Evolutionary conservation across 2,113 vertebrate species (phyloP).

Genomic region (Anser brachyrhynchus): DNA sequence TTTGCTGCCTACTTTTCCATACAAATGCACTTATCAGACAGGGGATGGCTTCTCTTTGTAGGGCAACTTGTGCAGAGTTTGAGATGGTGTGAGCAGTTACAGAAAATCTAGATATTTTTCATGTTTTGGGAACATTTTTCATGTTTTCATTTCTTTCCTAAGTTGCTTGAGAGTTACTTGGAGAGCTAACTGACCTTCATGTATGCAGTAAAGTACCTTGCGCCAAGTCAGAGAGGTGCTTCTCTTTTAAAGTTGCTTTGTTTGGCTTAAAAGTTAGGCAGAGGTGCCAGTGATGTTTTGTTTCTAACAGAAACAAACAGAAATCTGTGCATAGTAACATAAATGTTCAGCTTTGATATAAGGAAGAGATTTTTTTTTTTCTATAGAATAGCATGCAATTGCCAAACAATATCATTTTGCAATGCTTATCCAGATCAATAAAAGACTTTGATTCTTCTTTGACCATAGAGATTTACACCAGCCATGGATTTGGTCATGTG

Average conservation of each 20-base stretch:
- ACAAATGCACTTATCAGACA: neutral
- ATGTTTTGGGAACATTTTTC: neutral
- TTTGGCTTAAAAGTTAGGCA: neutral
- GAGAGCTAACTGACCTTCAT: neutral
- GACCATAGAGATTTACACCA: neutral
- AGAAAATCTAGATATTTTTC: neutral
- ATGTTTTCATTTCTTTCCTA: neutral
- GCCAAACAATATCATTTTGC: fast-evolving
- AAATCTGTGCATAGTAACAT: neutral
- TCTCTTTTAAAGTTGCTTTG: neutral
- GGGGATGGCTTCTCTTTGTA: neutral
- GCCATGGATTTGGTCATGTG: neutral
- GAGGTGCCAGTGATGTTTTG: neutral
- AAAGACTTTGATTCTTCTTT: neutral
- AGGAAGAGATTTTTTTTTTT: neutral
- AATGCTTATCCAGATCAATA: neutral
- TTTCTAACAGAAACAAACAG: neutral
- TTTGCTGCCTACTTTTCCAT: neutral
- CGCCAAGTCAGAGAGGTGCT: neutral
- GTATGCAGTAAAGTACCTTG: neutral
- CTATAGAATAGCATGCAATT: neutral
- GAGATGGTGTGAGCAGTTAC: neutral
- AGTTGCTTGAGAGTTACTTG: neutral
- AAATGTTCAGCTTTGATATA: neutral
- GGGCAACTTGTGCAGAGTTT: neutral